Evolutionary conservation across 2,113 vertebrate genomes (phyloP).

Genomic region (Otolemur garnettii): DNA sequence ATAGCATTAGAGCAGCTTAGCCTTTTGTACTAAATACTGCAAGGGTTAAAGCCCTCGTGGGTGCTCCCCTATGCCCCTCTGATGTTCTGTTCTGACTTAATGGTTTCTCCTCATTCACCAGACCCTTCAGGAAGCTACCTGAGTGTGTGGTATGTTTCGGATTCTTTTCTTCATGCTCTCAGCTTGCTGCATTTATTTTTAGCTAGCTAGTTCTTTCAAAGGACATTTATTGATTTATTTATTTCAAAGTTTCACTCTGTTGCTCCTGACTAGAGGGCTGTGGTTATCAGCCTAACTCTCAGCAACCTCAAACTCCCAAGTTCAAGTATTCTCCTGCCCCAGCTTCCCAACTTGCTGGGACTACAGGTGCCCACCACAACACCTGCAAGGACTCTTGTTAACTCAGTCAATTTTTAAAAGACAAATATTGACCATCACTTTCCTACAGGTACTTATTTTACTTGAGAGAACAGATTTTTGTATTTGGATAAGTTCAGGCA

Average conservation of each 20-base stretch:
- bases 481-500: conserved; percentile 17
- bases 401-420: not conserved
- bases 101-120: not conserved
- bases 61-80: not conserved
- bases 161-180: not conserved
- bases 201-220: conserved; percentile 37
- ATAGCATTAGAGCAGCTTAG: not conserved
- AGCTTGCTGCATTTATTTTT: conserved; percentile 3
- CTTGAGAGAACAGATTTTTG: not conserved
- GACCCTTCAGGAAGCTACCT: not conserved
- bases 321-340: too few relatives aligned
- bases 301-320: too few relatives aligned
- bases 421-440: not conserved
- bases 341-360: too few relatives aligned
- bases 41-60: not conserved
- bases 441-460: not conserved
- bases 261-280: too few relatives aligned
- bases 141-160: not conserved
- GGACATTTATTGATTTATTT: too few relatives aligned
- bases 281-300: too few relatives aligned
- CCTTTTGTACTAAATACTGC: not conserved
- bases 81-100: not conserved
- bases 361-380: too few relatives aligned
- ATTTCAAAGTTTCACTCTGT: too few relatives aligned
- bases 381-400: not conserved